Conservation (phyloP, 2,113 vertebrate genomes). For the Ammodytes dubius region DNA sequence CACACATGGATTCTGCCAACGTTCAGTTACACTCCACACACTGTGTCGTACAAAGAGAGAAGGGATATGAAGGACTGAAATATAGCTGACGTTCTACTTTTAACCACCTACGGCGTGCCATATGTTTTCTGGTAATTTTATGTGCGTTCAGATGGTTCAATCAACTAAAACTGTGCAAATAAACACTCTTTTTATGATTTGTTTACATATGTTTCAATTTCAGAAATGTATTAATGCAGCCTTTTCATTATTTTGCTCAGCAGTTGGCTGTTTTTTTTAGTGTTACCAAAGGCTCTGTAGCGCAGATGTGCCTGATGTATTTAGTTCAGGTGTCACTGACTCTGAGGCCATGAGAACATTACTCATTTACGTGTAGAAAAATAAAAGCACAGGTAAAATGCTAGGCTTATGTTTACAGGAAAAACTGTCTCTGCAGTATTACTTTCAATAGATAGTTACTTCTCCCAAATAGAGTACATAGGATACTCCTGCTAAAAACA, state of each 20-base stretch:
- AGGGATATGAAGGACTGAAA: constrained; percentile 20
- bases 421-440: constrained; percentile 40
- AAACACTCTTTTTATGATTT: constrained; percentile 3
- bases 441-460: constrained; percentile 36
- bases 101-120: constrained; percentile 11
- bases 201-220: constrained; percentile 6
- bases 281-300: too few relatives aligned
- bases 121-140: constrained; percentile 47
- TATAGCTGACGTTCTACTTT: constrained; percentile 7
- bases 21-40: neutral
- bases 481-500: constrained; percentile 7
- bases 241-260: neutral
- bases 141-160: constrained; percentile 14
- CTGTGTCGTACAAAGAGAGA: constrained; percentile 9
- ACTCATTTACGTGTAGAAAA: constrained; percentile 16
- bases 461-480: constrained; percentile 44
- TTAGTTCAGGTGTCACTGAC: constrained; percentile 3
- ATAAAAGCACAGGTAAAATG: constrained; percentile 21
- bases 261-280: neutral
- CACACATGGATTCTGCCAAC: constrained; percentile 13
- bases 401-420: constrained; percentile 40
- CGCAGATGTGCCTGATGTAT: neutral
- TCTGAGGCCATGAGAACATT: constrained; percentile 8
- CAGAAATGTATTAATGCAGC: neutral
- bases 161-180: constrained; percentile 16